Percentiles rank a stretch among this genome's conserved stretches.
These are phyloP conservation scores for Paramuricea clavata DNA, from an alignment of 92 coral and sea anemone genomes.

Conservation along the genomic window DNA sequence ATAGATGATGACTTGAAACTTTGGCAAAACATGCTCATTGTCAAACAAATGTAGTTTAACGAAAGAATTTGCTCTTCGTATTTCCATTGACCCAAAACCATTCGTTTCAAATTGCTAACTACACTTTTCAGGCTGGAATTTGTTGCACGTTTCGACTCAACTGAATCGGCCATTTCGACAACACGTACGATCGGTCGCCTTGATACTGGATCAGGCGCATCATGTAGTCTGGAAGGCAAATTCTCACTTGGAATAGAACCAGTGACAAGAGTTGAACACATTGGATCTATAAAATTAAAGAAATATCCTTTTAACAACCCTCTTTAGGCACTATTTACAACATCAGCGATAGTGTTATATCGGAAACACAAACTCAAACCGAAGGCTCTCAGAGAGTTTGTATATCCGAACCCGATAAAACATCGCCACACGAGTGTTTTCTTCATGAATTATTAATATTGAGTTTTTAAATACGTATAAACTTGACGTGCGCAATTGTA, in stretches of 20 bases:
- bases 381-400: no score
- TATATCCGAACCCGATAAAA: no score
- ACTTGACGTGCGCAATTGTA: no score
- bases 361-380: not conserved
- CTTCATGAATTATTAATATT: no score
- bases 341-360: not conserved
- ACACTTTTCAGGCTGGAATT: not conserved
- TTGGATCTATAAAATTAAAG: conserved; percentile 4
- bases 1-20: not conserved
- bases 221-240: not conserved
- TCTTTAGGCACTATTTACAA: not conserved
- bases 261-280: not conserved
- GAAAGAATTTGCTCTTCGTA: not conserved
- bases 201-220: conserved; percentile 5
- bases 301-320: not conserved
- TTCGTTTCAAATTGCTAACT: conserved; percentile 11
- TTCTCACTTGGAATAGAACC: conserved; percentile 20
- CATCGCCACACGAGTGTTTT: no score
- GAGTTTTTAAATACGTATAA: no score
- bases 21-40: not conserved
- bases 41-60: not conserved
- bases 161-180: no score
- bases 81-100: conserved; percentile 19
- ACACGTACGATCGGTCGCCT: conserved; percentile 14
- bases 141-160: not conserved